These are phyloP conservation scores for Strigamia maritima DNA, from an alignment of 2,888 invertebrate genomes.

Conservation along the genomic window DNA sequence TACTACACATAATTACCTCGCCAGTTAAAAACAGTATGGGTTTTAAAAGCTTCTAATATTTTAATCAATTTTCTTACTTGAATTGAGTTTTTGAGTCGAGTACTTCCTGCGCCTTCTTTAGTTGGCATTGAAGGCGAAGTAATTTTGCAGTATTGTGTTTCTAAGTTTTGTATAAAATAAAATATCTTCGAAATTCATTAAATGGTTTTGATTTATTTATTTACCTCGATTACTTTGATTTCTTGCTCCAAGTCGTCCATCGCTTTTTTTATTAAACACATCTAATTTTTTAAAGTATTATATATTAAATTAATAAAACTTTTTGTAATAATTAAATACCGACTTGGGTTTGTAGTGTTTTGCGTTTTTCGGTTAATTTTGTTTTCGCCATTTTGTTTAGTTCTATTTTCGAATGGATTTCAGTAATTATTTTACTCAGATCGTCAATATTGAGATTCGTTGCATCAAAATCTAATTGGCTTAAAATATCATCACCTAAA, in stretches of 20 bases:
- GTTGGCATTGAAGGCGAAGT: constrained; percentile 4
- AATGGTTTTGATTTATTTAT: not conserved
- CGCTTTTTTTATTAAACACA: not conserved
- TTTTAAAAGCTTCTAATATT: not conserved
- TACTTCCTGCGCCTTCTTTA: not conserved
- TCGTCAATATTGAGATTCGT: not conserved
- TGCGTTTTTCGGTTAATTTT: not conserved
- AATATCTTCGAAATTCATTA: not conserved
- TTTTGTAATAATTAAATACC: not conserved
- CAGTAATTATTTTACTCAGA: not conserved
- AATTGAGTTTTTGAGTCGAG: not conserved
- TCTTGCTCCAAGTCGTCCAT: not conserved
- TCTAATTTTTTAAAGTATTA: not conserved
- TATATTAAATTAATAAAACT: not conserved
- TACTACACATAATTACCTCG: not conserved
- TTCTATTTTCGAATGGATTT: not conserved
- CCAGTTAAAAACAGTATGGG: not conserved
- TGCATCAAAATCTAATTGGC: too few species aligned
- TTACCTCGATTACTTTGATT: not conserved
- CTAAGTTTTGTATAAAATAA: not conserved
- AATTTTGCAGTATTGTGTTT: constrained; percentile 1
- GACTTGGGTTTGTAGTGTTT: not conserved
- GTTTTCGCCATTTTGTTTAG: not conserved
- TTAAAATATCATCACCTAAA: too few species aligned
- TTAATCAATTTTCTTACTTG: not conserved